These are phyloP conservation scores for Ruditapes philippinarum DNA, from an alignment of 1,140 invertebrate genomes.

Conservation along the genomic window DNA sequence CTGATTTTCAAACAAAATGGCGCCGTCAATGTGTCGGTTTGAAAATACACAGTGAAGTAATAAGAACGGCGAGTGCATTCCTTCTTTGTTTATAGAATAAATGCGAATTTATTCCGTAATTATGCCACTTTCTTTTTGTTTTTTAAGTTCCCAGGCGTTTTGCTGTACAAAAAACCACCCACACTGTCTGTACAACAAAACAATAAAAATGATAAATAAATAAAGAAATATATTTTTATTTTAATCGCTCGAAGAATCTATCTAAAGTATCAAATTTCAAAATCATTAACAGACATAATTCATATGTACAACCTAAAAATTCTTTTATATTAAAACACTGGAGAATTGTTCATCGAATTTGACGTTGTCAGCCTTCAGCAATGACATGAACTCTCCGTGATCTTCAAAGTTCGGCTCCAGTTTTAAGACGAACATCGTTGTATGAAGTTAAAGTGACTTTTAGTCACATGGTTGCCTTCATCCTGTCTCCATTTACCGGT, in stretches of 20 bases:
- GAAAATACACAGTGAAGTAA: not conserved
- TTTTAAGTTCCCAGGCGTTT: conserved; percentile 17
- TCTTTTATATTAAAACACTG: not conserved
- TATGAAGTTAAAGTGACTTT: conserved; percentile 34
- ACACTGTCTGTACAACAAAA: conserved; percentile 8
- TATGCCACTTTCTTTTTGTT: conserved; percentile 9
- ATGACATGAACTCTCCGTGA: conserved; percentile 22
- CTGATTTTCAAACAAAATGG: not conserved
- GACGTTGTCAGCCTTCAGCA: conserved; percentile 26
- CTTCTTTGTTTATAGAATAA: too few relatives aligned
- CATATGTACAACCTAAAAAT: not conserved
- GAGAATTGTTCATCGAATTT: conserved; percentile 41
- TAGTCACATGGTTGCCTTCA: conserved; percentile 35
- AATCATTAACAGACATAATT: not conserved
- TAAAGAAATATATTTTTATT: not conserved
- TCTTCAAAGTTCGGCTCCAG: conserved; percentile 58
- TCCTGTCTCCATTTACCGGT: conserved; percentile 24
- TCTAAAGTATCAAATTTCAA: not conserved
- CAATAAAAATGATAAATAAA: not conserved
- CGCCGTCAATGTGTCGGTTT: not conserved
- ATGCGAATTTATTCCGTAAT: conserved; percentile 12
- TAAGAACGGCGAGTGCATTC: conserved; percentile 17
- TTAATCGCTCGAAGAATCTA: not conserved
- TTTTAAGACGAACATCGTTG: conserved; percentile 43
- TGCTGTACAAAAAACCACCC: conserved; percentile 24